These are phyloP conservation scores for Gymnogyps californianus DNA, from an alignment of 2,113 vertebrate genomes.

Conservation along the genomic window DNA sequence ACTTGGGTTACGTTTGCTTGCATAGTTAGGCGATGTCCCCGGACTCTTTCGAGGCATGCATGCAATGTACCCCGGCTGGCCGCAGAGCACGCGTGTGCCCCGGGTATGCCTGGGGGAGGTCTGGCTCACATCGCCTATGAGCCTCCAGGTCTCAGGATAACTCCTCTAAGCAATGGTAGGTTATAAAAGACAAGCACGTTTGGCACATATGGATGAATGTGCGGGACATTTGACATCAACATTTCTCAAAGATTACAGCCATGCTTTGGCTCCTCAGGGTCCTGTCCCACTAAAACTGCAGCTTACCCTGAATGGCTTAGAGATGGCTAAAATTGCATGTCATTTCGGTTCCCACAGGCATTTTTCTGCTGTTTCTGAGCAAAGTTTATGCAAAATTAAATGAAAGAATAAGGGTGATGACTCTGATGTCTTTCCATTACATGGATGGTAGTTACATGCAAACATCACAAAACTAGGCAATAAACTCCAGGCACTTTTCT, in stretches of 20 bases:
- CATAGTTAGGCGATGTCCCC: background rate
- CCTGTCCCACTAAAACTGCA: background rate
- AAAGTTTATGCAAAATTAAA: conserved; percentile 14
- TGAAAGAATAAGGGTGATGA: background rate
- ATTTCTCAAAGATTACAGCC: background rate
- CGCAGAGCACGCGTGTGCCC: accelerated
- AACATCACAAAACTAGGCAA: background rate
- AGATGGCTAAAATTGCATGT: background rate
- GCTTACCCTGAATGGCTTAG: background rate
- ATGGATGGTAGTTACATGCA: background rate
- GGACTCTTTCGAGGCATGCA: background rate
- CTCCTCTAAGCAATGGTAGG: background rate
- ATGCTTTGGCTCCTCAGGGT: background rate
- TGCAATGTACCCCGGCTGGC: too few species aligned
- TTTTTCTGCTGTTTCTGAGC: background rate
- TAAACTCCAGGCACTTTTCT: background rate
- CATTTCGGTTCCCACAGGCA: background rate
- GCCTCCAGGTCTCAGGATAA: background rate
- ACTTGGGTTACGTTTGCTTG: accelerated
- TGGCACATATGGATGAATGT: accelerated
- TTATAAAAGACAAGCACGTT: background rate
- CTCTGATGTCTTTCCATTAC: background rate
- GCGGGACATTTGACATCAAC: background rate
- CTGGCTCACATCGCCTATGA: background rate
- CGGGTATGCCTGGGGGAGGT: background rate